Percentiles rank a stretch among this genome's conserved stretches.
Evolutionary conservation across 2,888 invertebrate species (phyloP).

Genomic region (Athalia rosae): DNA sequence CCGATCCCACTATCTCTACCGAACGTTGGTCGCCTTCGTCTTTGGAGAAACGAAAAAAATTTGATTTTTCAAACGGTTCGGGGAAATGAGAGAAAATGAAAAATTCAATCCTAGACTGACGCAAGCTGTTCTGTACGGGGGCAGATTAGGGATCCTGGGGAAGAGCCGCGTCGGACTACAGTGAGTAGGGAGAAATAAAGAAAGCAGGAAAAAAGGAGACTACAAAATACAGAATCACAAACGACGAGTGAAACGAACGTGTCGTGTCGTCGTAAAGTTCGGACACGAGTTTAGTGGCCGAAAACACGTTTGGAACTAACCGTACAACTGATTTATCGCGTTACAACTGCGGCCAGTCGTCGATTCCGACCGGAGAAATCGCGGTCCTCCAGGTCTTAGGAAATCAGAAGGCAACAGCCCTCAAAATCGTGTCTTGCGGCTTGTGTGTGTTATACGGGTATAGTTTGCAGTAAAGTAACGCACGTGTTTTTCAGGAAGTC

Average conservation of each 20-base stretch:
- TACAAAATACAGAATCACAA: not conserved
- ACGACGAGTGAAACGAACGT: not conserved
- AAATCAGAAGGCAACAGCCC: too few relatives aligned
- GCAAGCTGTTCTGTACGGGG: too few relatives aligned
- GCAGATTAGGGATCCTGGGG: too few relatives aligned
- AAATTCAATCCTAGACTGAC: too few relatives aligned
- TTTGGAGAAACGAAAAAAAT: too few relatives aligned
- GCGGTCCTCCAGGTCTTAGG: slow-evolving; percentile 1
- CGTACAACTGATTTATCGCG: slow-evolving; percentile 20
- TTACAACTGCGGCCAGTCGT: slow-evolving; percentile 23
- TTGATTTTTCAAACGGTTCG: too few relatives aligned
- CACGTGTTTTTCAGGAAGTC: not conserved
- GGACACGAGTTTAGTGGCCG: slow-evolving; percentile 31
- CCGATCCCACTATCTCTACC: too few relatives aligned
- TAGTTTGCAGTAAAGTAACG: not conserved
- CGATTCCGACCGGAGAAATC: not conserved
- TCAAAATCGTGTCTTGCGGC: not conserved
- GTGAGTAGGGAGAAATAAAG: not conserved
- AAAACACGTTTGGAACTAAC: slow-evolving; percentile 11
- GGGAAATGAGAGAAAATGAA: too few relatives aligned
- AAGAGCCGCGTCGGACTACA: too few relatives aligned
- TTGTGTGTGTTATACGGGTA: not conserved
- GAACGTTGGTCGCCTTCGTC: too few relatives aligned
- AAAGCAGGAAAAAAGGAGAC: too few relatives aligned
- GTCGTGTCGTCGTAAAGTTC: slow-evolving; percentile 31